Evolutionary conservation across 2,888 invertebrate species (phyloP).

Genomic region (Vannuccia rotundouncinata): DNA sequence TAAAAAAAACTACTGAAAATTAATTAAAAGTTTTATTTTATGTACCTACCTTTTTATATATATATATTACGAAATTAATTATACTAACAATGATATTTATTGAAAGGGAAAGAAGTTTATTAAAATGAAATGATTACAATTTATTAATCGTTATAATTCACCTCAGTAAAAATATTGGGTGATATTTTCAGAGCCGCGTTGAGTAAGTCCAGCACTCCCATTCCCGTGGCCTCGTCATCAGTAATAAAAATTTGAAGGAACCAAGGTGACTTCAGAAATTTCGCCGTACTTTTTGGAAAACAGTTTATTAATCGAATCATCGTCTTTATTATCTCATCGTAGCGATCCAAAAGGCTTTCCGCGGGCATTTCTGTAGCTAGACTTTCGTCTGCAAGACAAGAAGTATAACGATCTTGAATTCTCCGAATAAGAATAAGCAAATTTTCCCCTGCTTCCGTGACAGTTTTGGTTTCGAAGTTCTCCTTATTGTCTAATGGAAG

Average conservation of each 20-base stretch:
- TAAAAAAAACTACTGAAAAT: too few species aligned
- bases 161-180: slow-evolving; percentile 21
- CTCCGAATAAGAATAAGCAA: slow-evolving; percentile 48
- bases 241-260: slow-evolving; percentile 53
- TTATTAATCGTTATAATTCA: too few species aligned
- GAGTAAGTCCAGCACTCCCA: slow-evolving; percentile 35
- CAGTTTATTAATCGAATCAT: neutral
- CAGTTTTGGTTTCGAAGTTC: slow-evolving; percentile 45
- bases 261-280: slow-evolving; percentile 47
- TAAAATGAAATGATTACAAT: too few species aligned
- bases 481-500: slow-evolving; percentile 43
- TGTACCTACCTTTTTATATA: too few species aligned
- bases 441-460: slow-evolving; percentile 49
- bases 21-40: too few species aligned
- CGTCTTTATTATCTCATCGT: neutral
- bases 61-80: too few species aligned
- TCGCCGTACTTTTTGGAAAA: slow-evolving; percentile 11
- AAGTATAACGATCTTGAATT: slow-evolving; percentile 45
- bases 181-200: neutral
- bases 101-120: too few species aligned
- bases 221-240: slow-evolving; percentile 48
- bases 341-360: slow-evolving; percentile 30
- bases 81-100: too few species aligned
- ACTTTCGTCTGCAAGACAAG: neutral
- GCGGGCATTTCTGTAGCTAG: neutral